Evolutionary conservation across 2,888 invertebrate species (phyloP).

Genomic region (Plebejus anna): DNA sequence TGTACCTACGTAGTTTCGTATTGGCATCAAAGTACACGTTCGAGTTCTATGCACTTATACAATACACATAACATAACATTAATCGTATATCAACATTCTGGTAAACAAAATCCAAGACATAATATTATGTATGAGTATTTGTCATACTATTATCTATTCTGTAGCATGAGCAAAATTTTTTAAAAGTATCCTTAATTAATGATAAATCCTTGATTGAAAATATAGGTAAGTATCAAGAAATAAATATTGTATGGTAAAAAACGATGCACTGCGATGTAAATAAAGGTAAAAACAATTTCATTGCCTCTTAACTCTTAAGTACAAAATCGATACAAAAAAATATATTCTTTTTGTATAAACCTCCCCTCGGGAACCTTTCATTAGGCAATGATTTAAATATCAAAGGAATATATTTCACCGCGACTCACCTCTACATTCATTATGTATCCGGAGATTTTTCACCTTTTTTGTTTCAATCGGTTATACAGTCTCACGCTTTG

Average conservation of each 20-base stretch:
- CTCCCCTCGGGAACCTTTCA: conserved; percentile 55
- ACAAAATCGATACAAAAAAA: conserved; percentile 25
- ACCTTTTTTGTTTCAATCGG: conserved; percentile 37
- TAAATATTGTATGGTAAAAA: background rate
- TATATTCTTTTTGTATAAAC: conserved; percentile 28
- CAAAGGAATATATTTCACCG: conserved; percentile 64
- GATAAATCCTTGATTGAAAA: too few relatives aligned
- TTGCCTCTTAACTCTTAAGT: conserved; percentile 1
- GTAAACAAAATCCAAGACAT: background rate
- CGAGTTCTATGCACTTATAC: too few relatives aligned
- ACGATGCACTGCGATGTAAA: background rate
- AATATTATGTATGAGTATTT: background rate
- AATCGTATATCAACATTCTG: too few relatives aligned
- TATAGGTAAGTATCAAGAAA: too few relatives aligned
- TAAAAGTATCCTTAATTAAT: too few relatives aligned
- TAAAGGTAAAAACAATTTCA: conserved; percentile 21
- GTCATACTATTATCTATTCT: too few relatives aligned
- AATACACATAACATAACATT: too few relatives aligned
- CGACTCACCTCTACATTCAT: conserved; percentile 50
- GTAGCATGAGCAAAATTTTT: background rate
- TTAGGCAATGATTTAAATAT: conserved; percentile 65
- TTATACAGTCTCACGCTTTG: conserved; percentile 36
- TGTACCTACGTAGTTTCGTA: background rate
- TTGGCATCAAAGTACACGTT: background rate
- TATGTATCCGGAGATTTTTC: conserved; percentile 46